Percentiles rank a stretch among this genome's conserved stretches.
These are phyloP conservation scores for Enteromius radiatus DNA, from an alignment of 2,797 vertebrate genomes.

Conservation along the genomic window DNA sequence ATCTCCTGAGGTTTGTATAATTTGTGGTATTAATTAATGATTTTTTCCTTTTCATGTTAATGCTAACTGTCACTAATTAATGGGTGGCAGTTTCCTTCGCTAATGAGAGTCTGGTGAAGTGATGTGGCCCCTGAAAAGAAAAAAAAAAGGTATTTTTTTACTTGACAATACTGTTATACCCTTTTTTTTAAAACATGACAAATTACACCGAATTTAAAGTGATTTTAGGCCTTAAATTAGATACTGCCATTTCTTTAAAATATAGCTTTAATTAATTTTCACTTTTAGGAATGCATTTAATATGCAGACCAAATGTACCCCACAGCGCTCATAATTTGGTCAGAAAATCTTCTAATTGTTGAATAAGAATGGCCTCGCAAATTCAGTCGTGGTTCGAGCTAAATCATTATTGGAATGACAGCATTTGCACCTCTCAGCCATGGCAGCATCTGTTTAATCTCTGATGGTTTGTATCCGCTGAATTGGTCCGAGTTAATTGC, in stretches of 20 bases:
- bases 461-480: constrained; percentile 27
- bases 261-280: constrained; percentile 55
- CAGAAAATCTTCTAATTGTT: constrained; percentile 42
- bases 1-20: constrained; percentile 52
- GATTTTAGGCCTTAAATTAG: constrained; percentile 45
- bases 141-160: constrained; percentile 45
- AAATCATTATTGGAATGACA: constrained; percentile 53
- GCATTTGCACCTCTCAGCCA: constrained; percentile 14
- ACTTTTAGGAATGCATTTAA: constrained; percentile 41
- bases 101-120: constrained; percentile 56
- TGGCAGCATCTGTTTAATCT: constrained; percentile 44
- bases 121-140: constrained; percentile 49
- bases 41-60: constrained; percentile 55
- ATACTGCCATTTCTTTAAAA: constrained; percentile 40
- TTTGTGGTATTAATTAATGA: constrained; percentile 60
- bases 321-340: constrained; percentile 28
- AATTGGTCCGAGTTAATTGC: constrained; percentile 51
- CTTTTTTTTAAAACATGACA: not conserved
- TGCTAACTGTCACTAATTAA: constrained; percentile 63
- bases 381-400: constrained; percentile 25
- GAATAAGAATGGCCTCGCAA: constrained; percentile 17
- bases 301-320: constrained; percentile 36
- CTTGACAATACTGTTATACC: constrained; percentile 15
- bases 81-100: constrained; percentile 51
- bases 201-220: constrained; percentile 19